Conservation (phyloP, 1,140 invertebrate species). For the Dendroctonus ponderosae region DNA sequence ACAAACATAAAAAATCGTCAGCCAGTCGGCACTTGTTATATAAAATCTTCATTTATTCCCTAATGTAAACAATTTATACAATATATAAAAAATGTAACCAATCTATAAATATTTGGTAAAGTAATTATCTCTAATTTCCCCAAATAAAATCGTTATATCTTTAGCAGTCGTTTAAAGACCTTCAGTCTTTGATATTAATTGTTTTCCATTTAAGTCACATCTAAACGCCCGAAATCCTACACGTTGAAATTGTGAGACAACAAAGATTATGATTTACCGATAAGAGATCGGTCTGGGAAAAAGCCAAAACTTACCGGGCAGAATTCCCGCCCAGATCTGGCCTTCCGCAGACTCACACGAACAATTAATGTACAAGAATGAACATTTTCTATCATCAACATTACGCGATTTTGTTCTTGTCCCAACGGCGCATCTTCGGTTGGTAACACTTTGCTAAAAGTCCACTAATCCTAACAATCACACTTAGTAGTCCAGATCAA, state of each 20-base stretch:
- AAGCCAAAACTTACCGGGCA: no score
- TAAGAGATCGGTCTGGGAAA: neutral
- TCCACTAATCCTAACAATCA: constrained; percentile 41
- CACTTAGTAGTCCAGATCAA: constrained; percentile 37
- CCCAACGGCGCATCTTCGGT: no score
- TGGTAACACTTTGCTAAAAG: neutral
- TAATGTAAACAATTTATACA: constrained; percentile 35
- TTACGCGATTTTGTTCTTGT: no score
- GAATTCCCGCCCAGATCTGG: no score
- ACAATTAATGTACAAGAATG: no score
- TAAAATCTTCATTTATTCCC: constrained; percentile 30
- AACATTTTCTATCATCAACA: no score
- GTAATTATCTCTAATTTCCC: constrained; percentile 27
- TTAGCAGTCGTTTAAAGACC: constrained; percentile 35
- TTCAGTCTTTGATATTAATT: constrained; percentile 37
- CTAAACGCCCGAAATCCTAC: constrained; percentile 20
- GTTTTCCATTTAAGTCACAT: constrained; percentile 22
- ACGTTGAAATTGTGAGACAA: constrained; percentile 18
- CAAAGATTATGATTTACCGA: constrained; percentile 18
- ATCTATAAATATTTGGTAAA: constrained; percentile 34
- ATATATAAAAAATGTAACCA: constrained; percentile 37
- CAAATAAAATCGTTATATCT: constrained; percentile 15
- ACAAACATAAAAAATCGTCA: no score
- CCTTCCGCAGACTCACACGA: no score
- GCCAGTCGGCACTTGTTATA: neutral